Evolutionary conservation across 1,140 invertebrate genomes (phyloP), one percentile per base, ranked within the genome.

Genomic region (Nasonia vitripennis): DNA sequence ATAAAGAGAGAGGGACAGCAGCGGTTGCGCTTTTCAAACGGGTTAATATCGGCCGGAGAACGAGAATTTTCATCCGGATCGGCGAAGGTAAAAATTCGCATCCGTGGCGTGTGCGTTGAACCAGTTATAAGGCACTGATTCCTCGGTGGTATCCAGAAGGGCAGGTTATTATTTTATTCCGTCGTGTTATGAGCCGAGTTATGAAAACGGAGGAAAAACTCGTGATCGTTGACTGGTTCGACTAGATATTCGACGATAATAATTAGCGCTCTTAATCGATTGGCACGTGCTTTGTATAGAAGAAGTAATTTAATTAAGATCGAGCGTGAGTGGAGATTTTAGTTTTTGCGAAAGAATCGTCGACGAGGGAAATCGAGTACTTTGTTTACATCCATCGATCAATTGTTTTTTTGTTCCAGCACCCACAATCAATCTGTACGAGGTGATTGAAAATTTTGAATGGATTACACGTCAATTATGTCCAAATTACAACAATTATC

Each of bases 391-490:
- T 17, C 51, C 51, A 55, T 55, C 51, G 14, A 14, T 73, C 14
- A 4, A 27, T 41, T 11, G 5, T 7, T 34, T 73, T 73, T 37
- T 73, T 74, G 1, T 41, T n/a, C 20, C 3, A 2, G 31, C 23
- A 11, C 70, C 1, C 27, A 2, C 17, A 67, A 37, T 79, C 77
- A 79, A 79, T 79, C 67, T 37, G 2, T 41, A 17, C 5, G 3
- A 41, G 73, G 0, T 31, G 78, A 70, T 81, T 71, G 67, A 45
- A 41, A 51, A 41, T 71, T 51, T 81, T n/a, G 68, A 51, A 71
- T 45, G n/a, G 20, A 81, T 70, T 51, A 31, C 37, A 27, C 41
- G 67, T 81, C 67, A 70, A 81, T 73, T 81, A 73, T 73, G 45
- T n/a, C 17, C n/a, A 73, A 73, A 73, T 73, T 7, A n/a, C 68